These are phyloP conservation scores for Theonella swinhoei DNA, from an alignment of 37 sponge, comb jelly and placozoan species.

Conservation along the genomic window DNA sequence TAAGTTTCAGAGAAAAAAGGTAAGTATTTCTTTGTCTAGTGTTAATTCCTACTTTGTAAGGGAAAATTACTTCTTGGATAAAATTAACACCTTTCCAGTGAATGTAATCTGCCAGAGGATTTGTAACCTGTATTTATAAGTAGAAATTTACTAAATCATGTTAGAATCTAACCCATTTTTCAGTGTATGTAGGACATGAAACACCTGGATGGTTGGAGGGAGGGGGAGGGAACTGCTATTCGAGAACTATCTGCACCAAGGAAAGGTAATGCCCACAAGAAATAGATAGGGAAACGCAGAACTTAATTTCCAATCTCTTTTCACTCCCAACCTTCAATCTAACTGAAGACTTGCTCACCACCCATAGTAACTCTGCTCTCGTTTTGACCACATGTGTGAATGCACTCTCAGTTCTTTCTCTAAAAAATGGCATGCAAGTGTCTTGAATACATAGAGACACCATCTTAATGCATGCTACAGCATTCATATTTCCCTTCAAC, in stretches of 20 bases:
- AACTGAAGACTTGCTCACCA: too few relatives aligned
- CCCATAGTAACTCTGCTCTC: background rate
- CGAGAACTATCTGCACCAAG: background rate
- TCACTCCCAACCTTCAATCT: background rate
- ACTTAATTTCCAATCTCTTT: background rate
- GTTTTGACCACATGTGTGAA: background rate
- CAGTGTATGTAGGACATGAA: too few relatives aligned
- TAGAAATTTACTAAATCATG: too few relatives aligned
- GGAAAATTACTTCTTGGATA: too few relatives aligned
- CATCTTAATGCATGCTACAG: background rate
- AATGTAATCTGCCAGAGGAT: too few relatives aligned
- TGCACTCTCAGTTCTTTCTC: background rate
- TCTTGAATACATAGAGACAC: background rate
- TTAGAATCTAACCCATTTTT: too few relatives aligned
- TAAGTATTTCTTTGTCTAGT: too few relatives aligned
- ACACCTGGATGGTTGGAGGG: too few relatives aligned
- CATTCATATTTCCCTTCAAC: background rate
- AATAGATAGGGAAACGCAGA: background rate
- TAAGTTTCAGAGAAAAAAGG: too few relatives aligned
- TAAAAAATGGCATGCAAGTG: background rate
- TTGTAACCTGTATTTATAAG: too few relatives aligned
- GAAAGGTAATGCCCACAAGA: background rate
- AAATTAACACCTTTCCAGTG: too few relatives aligned
- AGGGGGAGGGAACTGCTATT: background rate
- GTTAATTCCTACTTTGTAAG: too few relatives aligned